A percentile compares a stretch with the other conserved stretches of the same genome.
Conservation (phyloP, 2,888 invertebrate genomes). For the Sesia apiformis region DNA sequence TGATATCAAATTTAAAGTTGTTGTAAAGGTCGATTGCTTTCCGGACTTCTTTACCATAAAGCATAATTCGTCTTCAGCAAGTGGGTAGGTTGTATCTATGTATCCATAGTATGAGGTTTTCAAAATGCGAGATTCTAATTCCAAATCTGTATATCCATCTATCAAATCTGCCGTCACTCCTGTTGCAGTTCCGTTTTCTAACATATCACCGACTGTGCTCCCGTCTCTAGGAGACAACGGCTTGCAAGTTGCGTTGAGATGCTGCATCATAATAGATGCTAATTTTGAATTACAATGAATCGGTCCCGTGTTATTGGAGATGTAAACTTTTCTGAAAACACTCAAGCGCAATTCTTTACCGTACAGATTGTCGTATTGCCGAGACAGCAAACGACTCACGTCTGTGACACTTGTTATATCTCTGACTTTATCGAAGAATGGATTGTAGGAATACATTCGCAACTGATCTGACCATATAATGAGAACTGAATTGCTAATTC, state of each 20-base stretch:
- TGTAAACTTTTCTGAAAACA: slow-evolving; percentile 46
- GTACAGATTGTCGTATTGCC: slow-evolving; percentile 45
- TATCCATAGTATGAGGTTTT: slow-evolving; percentile 60
- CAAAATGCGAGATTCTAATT: slow-evolving; percentile 69
- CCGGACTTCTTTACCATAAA: slow-evolving; percentile 68
- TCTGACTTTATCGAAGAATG: slow-evolving; percentile 50
- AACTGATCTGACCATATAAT: slow-evolving; percentile 41
- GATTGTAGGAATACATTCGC: slow-evolving; percentile 67
- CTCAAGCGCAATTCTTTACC: slow-evolving; percentile 44
- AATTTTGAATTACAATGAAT: slow-evolving; percentile 41
- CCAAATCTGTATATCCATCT: slow-evolving; percentile 69
- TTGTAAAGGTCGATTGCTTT: slow-evolving; percentile 62
- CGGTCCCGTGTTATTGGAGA: slow-evolving; percentile 36
- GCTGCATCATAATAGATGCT: slow-evolving; percentile 37
- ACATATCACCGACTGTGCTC: slow-evolving; percentile 53
- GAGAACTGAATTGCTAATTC: slow-evolving; percentile 66
- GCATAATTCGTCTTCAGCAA: slow-evolving; percentile 71
- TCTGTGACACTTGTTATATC: slow-evolving; percentile 53
- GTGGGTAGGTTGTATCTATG: slow-evolving; percentile 68
- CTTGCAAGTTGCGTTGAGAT: slow-evolving; percentile 52
- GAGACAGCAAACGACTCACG: slow-evolving; percentile 26
- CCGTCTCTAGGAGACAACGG: slow-evolving; percentile 50
- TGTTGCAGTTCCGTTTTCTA: slow-evolving; percentile 57
- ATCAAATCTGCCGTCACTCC: slow-evolving; percentile 59
- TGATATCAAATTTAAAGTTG: slow-evolving; percentile 46